Base-by-base conservation (phyloP, 2,797 vertebrate genomes). In the Oryzias sinensis region DNA sequence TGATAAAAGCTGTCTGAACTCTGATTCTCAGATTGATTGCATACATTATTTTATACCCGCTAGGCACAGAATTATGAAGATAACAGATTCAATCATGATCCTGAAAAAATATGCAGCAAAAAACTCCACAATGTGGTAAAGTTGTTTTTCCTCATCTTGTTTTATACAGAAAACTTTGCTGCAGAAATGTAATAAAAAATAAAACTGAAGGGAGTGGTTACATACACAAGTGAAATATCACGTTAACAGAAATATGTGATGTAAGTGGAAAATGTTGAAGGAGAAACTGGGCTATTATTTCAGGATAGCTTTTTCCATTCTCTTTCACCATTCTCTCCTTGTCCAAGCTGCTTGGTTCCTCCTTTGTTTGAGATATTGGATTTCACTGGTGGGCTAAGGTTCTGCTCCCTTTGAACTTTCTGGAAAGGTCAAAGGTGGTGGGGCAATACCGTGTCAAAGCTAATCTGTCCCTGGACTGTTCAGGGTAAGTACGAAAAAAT, bases 381-480 rank as follows among this genome's bases (percentile, higher is more conserved):
- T 89, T 89, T 82, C 61, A 79, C 70, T 66, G 51, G 74, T 71
- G 73, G 80, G 77, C 77, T 67, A 74, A 49, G 79, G 70, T 81
- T 79, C 74, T 77, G 67, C 76, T 79, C 79, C 83, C 77, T 72
- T 58, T 79, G 81, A 89, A 84, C 82, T 83, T 81, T 82, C 66
- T 76, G 70, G 70, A 80, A 37, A 84, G 86, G 87, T 88, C 79
- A 82, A 65, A 77, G 85, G 86, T 88, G 75, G 67, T 70, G 84
- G 85, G 82, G 74, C 84, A 80, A 75, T 68, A 77, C 68, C 33
- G 70, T 85, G 87, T 84, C 87, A 82, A 72, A 72, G 82, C 68
- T 88, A 87, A 90, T 89, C 82, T 86, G 86, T 90, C 85, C 83
- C 85, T 70, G 71, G 76, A 82, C 78, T 80, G 65, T 64, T 66